Evolutionary conservation across 1,140 invertebrate species (phyloP).

Genomic region (Galleria mellonella): DNA sequence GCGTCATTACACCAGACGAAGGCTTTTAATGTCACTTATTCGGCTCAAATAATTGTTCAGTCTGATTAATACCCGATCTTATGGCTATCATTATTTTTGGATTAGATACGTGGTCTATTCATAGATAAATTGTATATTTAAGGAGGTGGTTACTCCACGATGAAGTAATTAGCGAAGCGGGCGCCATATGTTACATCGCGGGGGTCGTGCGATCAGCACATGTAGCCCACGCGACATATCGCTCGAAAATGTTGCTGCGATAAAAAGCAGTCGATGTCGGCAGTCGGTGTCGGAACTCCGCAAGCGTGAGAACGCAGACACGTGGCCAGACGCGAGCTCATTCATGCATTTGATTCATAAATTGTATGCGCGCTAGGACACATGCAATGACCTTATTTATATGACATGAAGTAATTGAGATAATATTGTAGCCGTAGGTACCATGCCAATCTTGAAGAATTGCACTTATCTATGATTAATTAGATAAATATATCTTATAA

Average conservation of each 20-base stretch:
- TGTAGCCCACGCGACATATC: slow-evolving; percentile 54
- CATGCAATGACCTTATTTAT: too few relatives aligned
- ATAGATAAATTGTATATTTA: slow-evolving; percentile 1
- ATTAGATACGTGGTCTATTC: slow-evolving; percentile 2
- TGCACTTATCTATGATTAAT: too few relatives aligned
- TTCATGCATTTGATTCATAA: slow-evolving; percentile 71
- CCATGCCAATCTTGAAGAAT: too few relatives aligned
- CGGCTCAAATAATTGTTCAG: slow-evolving; percentile 6
- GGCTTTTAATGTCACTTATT: slow-evolving; percentile 17
- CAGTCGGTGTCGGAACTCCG: not conserved
- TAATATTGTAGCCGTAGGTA: too few relatives aligned
- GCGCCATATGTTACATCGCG: slow-evolving; percentile 49
- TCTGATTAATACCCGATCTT: not conserved
- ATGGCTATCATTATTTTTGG: slow-evolving; percentile 4
- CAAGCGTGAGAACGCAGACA: slow-evolving; percentile 62
- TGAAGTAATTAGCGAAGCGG: slow-evolving; percentile 58
- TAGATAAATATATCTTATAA: too few relatives aligned
- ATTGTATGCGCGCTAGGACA: slow-evolving; percentile 8
- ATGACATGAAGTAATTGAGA: not conserved
- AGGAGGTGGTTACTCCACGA: slow-evolving; percentile 27
- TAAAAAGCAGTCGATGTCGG: slow-evolving; percentile 42
- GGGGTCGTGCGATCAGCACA: slow-evolving; percentile 51
- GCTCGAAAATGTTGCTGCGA: slow-evolving; percentile 41
- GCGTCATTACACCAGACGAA: slow-evolving; percentile 16
- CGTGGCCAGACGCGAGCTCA: slow-evolving; percentile 48